Percentiles rank a stretch among this genome's conserved stretches.
phyloP scores from a whole-genome alignment of 2,888 invertebrate genomes.

The Pocota personata region DNA sequence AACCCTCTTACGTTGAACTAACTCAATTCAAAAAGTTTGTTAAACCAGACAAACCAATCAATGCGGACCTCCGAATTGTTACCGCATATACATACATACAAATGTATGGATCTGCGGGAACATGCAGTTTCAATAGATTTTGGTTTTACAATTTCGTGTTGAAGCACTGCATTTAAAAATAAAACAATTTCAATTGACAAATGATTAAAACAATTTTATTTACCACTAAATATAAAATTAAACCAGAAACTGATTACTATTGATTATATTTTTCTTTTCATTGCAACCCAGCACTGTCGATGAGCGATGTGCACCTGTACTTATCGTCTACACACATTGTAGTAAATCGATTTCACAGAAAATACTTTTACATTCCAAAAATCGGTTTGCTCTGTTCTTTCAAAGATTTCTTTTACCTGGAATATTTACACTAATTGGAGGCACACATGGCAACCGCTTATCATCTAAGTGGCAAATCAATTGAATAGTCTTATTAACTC shows the following conservation, averaged over 20 bases:
- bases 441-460: slow-evolving; percentile 94
- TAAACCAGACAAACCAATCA: too few relatives aligned
- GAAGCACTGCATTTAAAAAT: too few relatives aligned
- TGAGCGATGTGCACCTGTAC: too few relatives aligned
- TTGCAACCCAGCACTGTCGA: background rate
- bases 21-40: too few relatives aligned
- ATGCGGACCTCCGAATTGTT: too few relatives aligned
- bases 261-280: background rate
- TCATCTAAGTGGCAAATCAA: slow-evolving; percentile 94
- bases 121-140: too few relatives aligned
- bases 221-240: background rate
- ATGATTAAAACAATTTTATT: slow-evolving; percentile 11
- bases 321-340: too few relatives aligned
- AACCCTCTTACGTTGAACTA: too few relatives aligned
- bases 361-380: slow-evolving; percentile 76
- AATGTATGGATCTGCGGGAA: too few relatives aligned
- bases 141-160: too few relatives aligned
- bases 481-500: slow-evolving; percentile 87
- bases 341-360: background rate
- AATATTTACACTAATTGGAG: slow-evolving; percentile 92
- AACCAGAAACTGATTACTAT: background rate
- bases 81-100: too few relatives aligned
- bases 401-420: slow-evolving; percentile 85
- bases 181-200: background rate
- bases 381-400: too few relatives aligned